Evolutionary conservation across 2,888 invertebrate species (phyloP).

Genomic region (Baccha elongata): DNA sequence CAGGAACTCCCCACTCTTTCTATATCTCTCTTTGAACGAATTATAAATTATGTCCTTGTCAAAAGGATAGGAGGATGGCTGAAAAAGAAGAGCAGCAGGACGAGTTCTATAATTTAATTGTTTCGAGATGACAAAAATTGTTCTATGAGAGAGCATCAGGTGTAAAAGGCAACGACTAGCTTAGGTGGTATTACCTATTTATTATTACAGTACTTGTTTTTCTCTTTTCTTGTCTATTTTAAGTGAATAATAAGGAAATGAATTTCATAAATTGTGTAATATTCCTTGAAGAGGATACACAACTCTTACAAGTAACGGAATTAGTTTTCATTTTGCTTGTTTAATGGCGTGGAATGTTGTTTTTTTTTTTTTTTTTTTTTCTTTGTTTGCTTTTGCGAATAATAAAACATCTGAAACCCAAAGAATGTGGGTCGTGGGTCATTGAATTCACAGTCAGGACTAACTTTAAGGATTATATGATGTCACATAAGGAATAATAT

Average conservation of each 20-base stretch:
- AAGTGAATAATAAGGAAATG: slow-evolving; percentile 21
- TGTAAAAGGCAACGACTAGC: slow-evolving; percentile 56
- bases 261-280: slow-evolving; percentile 26
- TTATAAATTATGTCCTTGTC: slow-evolving; percentile 15
- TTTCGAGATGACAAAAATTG: slow-evolving; percentile 45
- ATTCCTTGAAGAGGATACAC: neutral
- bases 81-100: neutral
- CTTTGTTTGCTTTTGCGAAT: neutral
- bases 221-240: neutral
- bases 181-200: slow-evolving; percentile 45
- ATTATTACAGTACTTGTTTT: neutral
- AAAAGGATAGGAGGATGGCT: neutral
- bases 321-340: slow-evolving; percentile 16
- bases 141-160: slow-evolving; percentile 37
- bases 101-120: slow-evolving; percentile 39
- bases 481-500: slow-evolving; percentile 4
- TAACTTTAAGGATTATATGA: slow-evolving; percentile 12
- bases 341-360: slow-evolving; percentile 32
- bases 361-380: neutral
- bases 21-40: neutral
- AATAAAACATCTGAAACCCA: neutral
- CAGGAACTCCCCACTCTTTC: too few relatives aligned
- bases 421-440: slow-evolving; percentile 20
- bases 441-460: neutral
- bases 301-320: neutral